Conservation (phyloP, 1,140 invertebrate genomes). For the Tribolium madens region DNA sequence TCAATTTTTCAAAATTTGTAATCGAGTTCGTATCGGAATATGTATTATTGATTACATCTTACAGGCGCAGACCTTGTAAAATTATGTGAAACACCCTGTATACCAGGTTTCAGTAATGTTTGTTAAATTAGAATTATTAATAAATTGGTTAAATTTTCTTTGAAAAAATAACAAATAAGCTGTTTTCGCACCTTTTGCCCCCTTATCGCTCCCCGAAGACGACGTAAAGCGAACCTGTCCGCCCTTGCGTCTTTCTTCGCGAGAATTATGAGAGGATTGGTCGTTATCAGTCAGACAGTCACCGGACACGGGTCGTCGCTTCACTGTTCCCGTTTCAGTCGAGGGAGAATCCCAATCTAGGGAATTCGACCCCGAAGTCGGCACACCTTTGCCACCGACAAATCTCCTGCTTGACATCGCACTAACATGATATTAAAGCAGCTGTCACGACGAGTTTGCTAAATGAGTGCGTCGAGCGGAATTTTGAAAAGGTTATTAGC, state of each 20-base stretch:
- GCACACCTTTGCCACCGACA: conserved; percentile 44
- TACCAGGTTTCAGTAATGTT: too few relatives aligned
- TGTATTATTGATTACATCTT: too few relatives aligned
- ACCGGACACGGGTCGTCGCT: conserved; percentile 71
- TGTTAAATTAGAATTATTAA: too few relatives aligned
- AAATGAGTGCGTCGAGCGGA: too few relatives aligned
- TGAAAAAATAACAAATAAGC: neutral
- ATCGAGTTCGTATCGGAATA: too few relatives aligned
- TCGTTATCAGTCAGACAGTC: conserved; percentile 57
- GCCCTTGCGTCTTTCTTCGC: conserved; percentile 27
- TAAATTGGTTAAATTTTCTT: too few relatives aligned
- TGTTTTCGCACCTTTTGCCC: neutral
- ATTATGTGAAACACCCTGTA: too few relatives aligned
- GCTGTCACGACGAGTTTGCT: neutral
- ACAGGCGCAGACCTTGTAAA: too few relatives aligned
- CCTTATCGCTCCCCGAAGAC: conserved; percentile 3
- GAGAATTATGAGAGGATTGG: conserved; percentile 32
- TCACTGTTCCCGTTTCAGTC: conserved; percentile 75
- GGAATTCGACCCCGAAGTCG: conserved; percentile 54
- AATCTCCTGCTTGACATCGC: conserved; percentile 49
- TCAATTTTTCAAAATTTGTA: too few relatives aligned
- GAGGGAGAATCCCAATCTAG: conserved; percentile 79
- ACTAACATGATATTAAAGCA: conserved; percentile 3
- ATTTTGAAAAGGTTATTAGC: conserved; percentile 20
- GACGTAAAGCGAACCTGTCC: conserved; percentile 4